These are phyloP conservation scores for Cerastis rubricosa DNA, from an alignment of 2,888 invertebrate species.

Conservation along the genomic window DNA sequence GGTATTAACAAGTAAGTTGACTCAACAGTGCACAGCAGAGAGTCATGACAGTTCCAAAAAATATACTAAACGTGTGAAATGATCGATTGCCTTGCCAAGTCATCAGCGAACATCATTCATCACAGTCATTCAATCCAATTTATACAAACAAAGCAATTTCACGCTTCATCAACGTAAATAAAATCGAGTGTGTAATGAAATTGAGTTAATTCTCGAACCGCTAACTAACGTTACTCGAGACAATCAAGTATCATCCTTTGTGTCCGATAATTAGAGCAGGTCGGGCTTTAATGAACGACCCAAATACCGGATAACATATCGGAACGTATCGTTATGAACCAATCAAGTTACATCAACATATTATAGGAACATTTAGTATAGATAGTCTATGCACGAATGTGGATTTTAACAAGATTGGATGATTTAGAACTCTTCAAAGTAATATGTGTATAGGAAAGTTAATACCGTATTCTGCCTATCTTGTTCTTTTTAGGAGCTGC, in stretches of 20 bases:
- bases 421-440: not conserved
- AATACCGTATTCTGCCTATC: not conserved
- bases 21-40: not conserved
- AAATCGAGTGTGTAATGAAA: constrained; percentile 47
- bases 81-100: constrained; percentile 31
- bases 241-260: constrained; percentile 78
- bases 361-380: constrained; percentile 1
- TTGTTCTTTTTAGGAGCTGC: not conserved
- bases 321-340: constrained; percentile 55
- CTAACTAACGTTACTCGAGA: constrained; percentile 50
- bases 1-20: not conserved
- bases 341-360: constrained; percentile 61
- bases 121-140: constrained; percentile 27
- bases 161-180: constrained; percentile 49
- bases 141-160: constrained; percentile 55
- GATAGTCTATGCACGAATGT: too few species aligned
- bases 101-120: constrained; percentile 37
- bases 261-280: constrained; percentile 78
- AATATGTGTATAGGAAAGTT: not conserved
- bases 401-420: not conserved
- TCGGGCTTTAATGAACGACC: constrained; percentile 73
- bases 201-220: constrained; percentile 60
- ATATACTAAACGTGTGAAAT: constrained; percentile 6
- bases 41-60: constrained; percentile 7
- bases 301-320: constrained; percentile 75